These are phyloP conservation scores for Meteorus sp. DNA, from an alignment of 1,140 invertebrate species.

Conservation along the genomic window DNA sequence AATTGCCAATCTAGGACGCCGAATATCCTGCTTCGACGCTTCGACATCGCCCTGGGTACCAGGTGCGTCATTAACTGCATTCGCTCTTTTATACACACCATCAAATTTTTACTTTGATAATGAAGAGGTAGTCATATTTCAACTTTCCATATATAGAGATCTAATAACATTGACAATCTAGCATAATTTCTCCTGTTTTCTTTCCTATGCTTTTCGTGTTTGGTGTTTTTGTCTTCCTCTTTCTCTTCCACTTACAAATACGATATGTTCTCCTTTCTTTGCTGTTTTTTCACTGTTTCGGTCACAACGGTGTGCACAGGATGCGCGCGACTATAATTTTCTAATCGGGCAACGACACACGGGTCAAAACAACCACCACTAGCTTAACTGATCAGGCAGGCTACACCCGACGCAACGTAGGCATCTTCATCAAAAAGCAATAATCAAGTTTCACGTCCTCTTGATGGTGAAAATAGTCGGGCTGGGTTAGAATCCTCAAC, in stretches of 20 bases:
- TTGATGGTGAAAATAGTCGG: too few species aligned
- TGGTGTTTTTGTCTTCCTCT: not conserved
- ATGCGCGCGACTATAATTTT: slow-evolving; percentile 26
- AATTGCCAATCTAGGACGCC: slow-evolving; percentile 6
- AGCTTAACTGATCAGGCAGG: not conserved
- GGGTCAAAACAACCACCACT: slow-evolving; percentile 20
- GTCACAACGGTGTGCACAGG: slow-evolving; percentile 18
- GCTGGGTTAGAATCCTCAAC: too few species aligned
- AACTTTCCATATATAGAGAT: too few species aligned
- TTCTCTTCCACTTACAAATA: not conserved
- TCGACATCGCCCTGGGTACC: slow-evolving; percentile 21
- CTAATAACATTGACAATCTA: not conserved
- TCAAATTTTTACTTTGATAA: too few species aligned
- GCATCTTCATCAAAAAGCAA: not conserved
- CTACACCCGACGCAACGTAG: not conserved
- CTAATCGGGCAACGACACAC: slow-evolving; percentile 16
- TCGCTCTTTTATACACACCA: too few species aligned
- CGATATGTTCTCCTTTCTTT: not conserved
- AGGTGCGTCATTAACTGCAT: slow-evolving; percentile 11
- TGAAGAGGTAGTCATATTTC: too few species aligned
- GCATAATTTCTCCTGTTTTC: not conserved
- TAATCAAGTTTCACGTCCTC: not conserved
- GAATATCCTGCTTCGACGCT: slow-evolving; percentile 19
- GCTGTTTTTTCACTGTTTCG: slow-evolving; percentile 5
- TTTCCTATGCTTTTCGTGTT: not conserved